Evolutionary conservation across 2,797 vertebrate species (phyloP), one percentile per base, ranked within the genome.

Genomic region (Gadopsis marmoratus): DNA sequence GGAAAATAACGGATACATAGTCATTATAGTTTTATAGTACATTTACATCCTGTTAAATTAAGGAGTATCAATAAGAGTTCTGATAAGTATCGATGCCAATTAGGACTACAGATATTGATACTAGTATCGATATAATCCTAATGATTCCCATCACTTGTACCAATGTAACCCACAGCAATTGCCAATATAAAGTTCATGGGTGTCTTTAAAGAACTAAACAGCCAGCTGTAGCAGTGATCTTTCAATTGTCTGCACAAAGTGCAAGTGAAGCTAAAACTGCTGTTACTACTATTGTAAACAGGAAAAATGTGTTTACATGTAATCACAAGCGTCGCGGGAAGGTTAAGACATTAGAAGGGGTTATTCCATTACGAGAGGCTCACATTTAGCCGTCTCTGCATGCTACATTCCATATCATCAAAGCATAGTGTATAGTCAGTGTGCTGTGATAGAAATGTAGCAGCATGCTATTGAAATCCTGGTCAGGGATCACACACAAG

Each of bases 171-270:
- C 76, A 83, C 76, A 70, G 83, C 87, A 84, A 83, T 81, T 85
- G 85, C 86, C 84, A 84, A 83, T 83, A 81, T 71, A 86, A 77
- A 82, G 81, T 82, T 80, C 81, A 84, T 83, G 81, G 83, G 82
- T 79, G 63, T 82, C 73, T 79, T 53, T 74, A 60, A 85, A 89
- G 26, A 84, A 82, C 65, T 21, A 59, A 72, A 75, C 68, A 78
- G 78, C 67, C 82, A 75, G 78, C 79, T 83, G 89, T 58, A 81
- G 76, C 67, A 56, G 62, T 67, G 79, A 88, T 89, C 70, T 70
- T 81, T 82, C 72, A 59, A 17, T 76, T 86, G 82, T 89, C 82
- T 76, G 61, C 73, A 63, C 61, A 84, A 90, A 69, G 29, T 37
- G 26, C 61, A 45, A 80, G 76, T 73, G 71, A 84, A 79, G 76